Conservation (phyloP, 2,797 vertebrate genomes). For the Alouatta caraya region DNA sequence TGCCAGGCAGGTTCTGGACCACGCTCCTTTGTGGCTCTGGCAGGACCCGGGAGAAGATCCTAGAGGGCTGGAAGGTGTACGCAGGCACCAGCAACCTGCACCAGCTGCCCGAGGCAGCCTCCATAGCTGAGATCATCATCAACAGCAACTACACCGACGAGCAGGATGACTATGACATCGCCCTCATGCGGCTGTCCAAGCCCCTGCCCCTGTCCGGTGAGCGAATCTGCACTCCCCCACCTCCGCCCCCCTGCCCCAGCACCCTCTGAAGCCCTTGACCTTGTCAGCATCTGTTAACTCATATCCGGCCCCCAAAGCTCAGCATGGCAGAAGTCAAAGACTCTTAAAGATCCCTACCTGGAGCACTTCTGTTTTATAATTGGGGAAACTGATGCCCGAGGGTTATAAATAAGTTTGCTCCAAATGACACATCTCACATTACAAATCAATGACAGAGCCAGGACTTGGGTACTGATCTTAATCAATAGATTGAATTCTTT, state of each 20-base stretch:
- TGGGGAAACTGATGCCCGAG: neutral
- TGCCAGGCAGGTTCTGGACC: neutral
- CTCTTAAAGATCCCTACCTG: neutral
- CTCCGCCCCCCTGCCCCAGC: neutral
- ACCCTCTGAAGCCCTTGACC: accelerated
- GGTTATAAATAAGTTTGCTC: neutral
- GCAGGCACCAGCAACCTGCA: conserved; percentile 86
- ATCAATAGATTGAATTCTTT: neutral
- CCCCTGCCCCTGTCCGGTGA: conserved; percentile 81
- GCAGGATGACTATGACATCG: conserved; percentile 89
- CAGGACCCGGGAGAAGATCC: conserved; percentile 78
- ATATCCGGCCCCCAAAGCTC: neutral
- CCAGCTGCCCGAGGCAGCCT: conserved; percentile 73
- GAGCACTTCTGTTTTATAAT: neutral
- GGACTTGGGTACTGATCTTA: neutral
- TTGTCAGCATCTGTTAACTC: neutral
- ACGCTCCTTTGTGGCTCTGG: neutral
- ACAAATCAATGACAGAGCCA: neutral
- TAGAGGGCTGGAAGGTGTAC: conserved; percentile 87
- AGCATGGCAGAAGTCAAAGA: neutral
- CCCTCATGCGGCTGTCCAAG: conserved; percentile 88
- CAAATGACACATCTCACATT: neutral
- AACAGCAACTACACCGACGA: conserved; percentile 86
- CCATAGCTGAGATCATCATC: conserved; percentile 87
- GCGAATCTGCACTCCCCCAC: neutral